Conservation (phyloP, 1,140 invertebrate species). For the Procambarus virginalis region DNA sequence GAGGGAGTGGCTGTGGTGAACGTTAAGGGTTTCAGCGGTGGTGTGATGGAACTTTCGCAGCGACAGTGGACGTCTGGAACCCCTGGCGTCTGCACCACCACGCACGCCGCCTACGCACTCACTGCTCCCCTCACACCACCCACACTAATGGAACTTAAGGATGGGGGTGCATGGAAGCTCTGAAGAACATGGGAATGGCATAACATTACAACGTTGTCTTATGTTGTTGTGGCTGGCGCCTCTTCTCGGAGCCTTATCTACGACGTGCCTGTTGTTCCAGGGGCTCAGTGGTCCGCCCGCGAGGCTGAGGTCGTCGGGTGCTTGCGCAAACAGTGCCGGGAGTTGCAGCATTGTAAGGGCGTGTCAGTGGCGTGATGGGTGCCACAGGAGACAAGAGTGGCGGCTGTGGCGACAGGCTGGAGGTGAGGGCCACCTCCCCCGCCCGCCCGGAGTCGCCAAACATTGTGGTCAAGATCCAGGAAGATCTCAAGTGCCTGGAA, state of each 20-base stretch:
- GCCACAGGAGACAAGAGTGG: background rate
- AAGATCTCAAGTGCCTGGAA: constrained; percentile 1
- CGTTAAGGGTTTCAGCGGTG: background rate
- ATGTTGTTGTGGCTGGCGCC: no score
- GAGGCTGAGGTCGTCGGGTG: background rate
- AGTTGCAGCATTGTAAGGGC: background rate
- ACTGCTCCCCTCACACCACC: background rate
- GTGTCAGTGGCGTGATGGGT: background rate
- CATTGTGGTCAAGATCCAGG: background rate
- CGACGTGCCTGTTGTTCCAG: no score
- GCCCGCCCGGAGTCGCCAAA: background rate
- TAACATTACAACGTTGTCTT: no score
- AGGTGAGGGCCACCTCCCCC: background rate
- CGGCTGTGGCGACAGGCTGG: background rate
- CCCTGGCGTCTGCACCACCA: background rate
- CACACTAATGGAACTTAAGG: background rate
- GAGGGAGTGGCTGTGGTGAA: background rate
- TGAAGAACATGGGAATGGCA: no score
- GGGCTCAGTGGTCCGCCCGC: no score
- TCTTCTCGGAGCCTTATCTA: no score
- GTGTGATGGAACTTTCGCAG: background rate
- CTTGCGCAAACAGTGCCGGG: background rate
- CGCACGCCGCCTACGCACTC: background rate
- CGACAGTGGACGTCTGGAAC: background rate
- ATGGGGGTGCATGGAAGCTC: background rate